A percentile compares a stretch with the other conserved stretches of the same genome.
phyloP scores from a whole-genome alignment of 2,113 vertebrate species.

The Phodopus roborovskii region DNA sequence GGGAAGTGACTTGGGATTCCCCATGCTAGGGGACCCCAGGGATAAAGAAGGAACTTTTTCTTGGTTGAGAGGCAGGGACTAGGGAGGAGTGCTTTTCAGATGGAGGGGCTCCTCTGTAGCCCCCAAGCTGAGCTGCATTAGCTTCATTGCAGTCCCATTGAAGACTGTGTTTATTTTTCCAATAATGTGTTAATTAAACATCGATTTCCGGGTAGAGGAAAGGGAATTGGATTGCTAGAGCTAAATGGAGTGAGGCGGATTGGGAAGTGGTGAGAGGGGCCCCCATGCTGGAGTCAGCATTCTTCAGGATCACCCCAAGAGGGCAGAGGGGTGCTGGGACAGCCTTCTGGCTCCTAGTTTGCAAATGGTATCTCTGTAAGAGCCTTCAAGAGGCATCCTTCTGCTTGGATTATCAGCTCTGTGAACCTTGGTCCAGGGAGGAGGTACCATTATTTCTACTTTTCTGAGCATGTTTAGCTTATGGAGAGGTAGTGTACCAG shows the following conservation, averaged over 20 bases:
- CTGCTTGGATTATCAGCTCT: not conserved
- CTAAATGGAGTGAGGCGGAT: slow-evolving; percentile 85
- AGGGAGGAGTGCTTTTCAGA: slow-evolving; percentile 52
- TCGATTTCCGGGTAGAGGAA: slow-evolving; percentile 85
- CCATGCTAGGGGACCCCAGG: not conserved
- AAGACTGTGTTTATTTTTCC: slow-evolving; percentile 81
- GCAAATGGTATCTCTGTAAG: not conserved
- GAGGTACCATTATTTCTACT: not conserved
- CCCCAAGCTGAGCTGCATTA: slow-evolving; percentile 80
- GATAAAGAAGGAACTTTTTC: slow-evolving; percentile 18
- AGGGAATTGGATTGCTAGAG: slow-evolving; percentile 86
- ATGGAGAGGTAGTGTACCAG: too few relatives aligned
- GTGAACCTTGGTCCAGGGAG: not conserved
- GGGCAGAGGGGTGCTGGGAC: slow-evolving; percentile 13
- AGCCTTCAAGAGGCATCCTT: not conserved
- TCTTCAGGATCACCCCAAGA: slow-evolving; percentile 69
- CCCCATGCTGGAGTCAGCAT: slow-evolving; percentile 82
- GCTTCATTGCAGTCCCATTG: slow-evolving; percentile 83
- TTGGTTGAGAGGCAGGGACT: slow-evolving; percentile 25
- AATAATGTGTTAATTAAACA: slow-evolving; percentile 90
- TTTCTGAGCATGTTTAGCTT: not conserved
- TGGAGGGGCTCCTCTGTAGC: slow-evolving; percentile 19
- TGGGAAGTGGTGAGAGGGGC: slow-evolving; percentile 77
- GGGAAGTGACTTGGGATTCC: not conserved
- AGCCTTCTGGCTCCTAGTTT: slow-evolving; percentile 19